Evolutionary conservation across 2,113 vertebrate genomes (phyloP).

Genomic region (Fulica atra): DNA sequence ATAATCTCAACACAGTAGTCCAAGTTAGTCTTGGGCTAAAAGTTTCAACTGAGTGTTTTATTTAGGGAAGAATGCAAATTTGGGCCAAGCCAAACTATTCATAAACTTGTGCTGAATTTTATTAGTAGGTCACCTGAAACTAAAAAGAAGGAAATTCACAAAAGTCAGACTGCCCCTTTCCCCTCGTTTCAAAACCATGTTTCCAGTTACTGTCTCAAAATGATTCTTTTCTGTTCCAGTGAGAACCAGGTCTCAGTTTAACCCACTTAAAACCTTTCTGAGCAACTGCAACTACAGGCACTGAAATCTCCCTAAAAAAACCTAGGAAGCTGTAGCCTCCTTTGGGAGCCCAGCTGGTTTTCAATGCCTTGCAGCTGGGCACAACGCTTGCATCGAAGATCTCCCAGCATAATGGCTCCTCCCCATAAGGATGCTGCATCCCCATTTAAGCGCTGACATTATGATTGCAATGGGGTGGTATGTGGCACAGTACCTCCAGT

Average conservation of each 20-base stretch:
- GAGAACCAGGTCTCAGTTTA: slow-evolving; percentile 32
- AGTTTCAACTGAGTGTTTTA: background rate
- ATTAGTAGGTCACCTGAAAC: slow-evolving; percentile 45
- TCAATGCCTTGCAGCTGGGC: background rate
- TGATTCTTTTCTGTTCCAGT: background rate
- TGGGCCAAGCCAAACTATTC: slow-evolving; percentile 43
- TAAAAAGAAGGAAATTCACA: background rate
- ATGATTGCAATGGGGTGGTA: background rate
- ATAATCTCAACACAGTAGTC: background rate
- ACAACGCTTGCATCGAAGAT: background rate
- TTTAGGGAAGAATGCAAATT: slow-evolving; percentile 25
- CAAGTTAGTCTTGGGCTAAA: background rate
- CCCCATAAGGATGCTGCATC: background rate
- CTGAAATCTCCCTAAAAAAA: background rate
- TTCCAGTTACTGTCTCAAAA: background rate
- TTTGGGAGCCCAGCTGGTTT: background rate
- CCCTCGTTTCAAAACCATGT: background rate
- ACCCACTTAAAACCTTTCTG: slow-evolving; percentile 16
- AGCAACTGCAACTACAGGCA: background rate
- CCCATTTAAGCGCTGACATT: accelerated
- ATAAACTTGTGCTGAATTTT: slow-evolving; percentile 32
- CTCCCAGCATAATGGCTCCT: background rate
- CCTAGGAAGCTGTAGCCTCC: background rate
- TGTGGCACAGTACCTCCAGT: background rate
- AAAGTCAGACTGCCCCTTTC: background rate